These are phyloP conservation scores for Goniozus legneri DNA, from an alignment of 1,140 invertebrate species.

Conservation along the genomic window DNA sequence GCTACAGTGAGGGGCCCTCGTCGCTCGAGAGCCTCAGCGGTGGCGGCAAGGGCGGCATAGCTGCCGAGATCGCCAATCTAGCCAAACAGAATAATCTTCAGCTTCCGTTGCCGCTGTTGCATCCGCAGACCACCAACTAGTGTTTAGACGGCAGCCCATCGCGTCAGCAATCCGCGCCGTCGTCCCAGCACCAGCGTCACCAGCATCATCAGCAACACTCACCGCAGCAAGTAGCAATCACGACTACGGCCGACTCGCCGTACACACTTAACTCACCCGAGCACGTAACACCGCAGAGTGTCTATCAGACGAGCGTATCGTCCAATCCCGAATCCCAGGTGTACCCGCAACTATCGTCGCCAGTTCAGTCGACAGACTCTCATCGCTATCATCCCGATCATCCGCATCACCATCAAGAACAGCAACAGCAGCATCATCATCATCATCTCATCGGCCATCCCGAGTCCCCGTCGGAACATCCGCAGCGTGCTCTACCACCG, in stretches of 20 bases:
- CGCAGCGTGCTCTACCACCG: conserved; percentile 36
- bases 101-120: conserved; percentile 49
- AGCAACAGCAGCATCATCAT: conserved; percentile 3
- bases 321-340: conserved; percentile 39
- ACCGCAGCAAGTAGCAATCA: conserved; percentile 24
- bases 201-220: conserved; percentile 13
- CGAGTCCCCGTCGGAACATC: no score
- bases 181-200: conserved; percentile 12
- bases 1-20: conserved; percentile 51
- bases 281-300: conserved; percentile 41
- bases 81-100: conserved; percentile 51
- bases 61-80: conserved; percentile 48
- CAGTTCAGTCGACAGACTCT: conserved; percentile 26
- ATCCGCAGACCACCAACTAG: conserved; percentile 54
- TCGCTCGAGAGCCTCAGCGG: conserved; percentile 44
- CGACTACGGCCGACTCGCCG: conserved; percentile 32
- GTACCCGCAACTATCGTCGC: conserved; percentile 37
- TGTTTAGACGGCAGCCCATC: conserved; percentile 43
- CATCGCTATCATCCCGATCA: conserved; percentile 25
- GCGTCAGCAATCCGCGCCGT: conserved; percentile 29
- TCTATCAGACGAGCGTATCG: conserved; percentile 45
- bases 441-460: no score
- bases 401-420: conserved; percentile 20
- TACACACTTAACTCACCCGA: conserved; percentile 41
- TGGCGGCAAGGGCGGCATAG: conserved; percentile 38